Evolutionary conservation across 2,113 vertebrate genomes (phyloP), one percentile per base, ranked within the genome.

Genomic region (Clinocottus analis): DNA sequence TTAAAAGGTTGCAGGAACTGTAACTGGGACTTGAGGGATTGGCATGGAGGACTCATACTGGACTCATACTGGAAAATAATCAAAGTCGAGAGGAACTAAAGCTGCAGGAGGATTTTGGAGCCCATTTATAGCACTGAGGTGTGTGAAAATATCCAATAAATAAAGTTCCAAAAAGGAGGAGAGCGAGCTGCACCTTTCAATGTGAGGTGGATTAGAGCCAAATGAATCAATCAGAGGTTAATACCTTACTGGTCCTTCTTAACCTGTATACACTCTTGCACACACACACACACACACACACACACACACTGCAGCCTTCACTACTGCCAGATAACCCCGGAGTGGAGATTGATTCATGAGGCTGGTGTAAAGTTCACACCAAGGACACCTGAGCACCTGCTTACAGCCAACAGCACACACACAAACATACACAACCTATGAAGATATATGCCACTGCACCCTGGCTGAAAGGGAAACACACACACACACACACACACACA

Each of bases 221-320:
- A 89, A 90, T 88, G 66, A 90, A 92, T 90, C 89, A 89, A 89
- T 92, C 85, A 84, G 75, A 77, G 85, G 82, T 84, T 88, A 92
- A 89, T 88, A 82, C 87, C 82, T 88, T 83, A 70, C 81, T 85
- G 81, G 79, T 65, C 73, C 65, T 85, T 77, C 85, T 86, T 86
- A 86, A 88, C 84, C 14, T 73, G 64, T 59, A 39, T 67, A 82
- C 72, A 41, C n/a, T 72, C 69, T 62, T 62, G 71, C 68, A 71
- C 83, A 83, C 63, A 37, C 49, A 45, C 66, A 76, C 76, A 59
- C 75, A 49, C 80, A 66, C 73, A 1, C 70, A 74, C 63, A 39
- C 71, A 82, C 69, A 43, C n/a, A 75, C 69, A 79, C 33, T 21
- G 47, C n/a, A 53, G 21, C 72, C 19, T 19, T 74, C 82, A 66